Percentiles rank a stretch among this genome's conserved stretches.
Evolutionary conservation across 2,888 invertebrate genomes (phyloP).

Genomic region (Cantharis flavilabris): DNA sequence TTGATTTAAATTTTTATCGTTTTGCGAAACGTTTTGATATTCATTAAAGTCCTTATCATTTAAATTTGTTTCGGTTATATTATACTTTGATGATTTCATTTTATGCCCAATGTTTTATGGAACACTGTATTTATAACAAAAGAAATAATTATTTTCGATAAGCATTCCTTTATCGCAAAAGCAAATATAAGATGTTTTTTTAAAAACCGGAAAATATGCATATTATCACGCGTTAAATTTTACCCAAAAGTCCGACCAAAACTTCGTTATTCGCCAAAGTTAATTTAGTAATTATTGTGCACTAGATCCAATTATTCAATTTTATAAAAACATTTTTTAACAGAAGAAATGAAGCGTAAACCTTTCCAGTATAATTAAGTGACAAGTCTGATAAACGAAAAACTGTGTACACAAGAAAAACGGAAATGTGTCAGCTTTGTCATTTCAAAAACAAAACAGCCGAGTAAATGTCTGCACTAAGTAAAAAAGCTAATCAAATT

Average conservation of each 20-base stretch:
- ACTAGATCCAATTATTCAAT: not conserved
- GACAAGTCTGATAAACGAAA: not conserved
- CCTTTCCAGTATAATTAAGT: not conserved
- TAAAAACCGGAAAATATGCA: not conserved
- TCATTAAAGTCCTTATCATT: constrained; percentile 50
- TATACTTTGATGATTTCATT: constrained; percentile 52
- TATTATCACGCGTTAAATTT: not conserved
- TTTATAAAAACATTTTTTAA: not conserved
- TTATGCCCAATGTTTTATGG: not conserved
- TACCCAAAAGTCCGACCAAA: not conserved
- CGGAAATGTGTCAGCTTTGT: not conserved
- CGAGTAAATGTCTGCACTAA: not conserved
- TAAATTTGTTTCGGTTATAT: constrained; percentile 47
- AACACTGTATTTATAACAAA: not conserved
- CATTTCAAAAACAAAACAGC: not conserved
- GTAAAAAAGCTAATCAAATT: not conserved
- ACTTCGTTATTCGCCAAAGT: not conserved
- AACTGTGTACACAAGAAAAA: not conserved
- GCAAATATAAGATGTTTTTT: constrained; percentile 9
- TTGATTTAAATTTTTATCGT: constrained; percentile 40
- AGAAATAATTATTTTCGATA: not conserved
- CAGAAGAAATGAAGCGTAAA: not conserved
- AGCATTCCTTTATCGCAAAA: not conserved
- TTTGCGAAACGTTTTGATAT: constrained; percentile 47
- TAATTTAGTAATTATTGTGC: not conserved